Evolutionary conservation across 2,888 invertebrate genomes (phyloP).

Genomic region (Agrilus biguttatus): DNA sequence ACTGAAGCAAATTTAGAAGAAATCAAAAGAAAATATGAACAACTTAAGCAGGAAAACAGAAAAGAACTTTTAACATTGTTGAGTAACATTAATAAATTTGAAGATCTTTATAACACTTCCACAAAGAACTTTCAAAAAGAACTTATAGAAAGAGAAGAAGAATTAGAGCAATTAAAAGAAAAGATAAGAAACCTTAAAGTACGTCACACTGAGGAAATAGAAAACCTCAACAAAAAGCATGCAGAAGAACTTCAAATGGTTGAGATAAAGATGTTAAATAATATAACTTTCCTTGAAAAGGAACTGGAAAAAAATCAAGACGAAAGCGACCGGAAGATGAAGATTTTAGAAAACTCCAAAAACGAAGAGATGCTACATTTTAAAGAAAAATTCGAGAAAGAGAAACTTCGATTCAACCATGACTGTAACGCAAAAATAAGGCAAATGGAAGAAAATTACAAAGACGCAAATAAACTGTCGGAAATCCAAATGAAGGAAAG

Average conservation of each 20-base stretch:
- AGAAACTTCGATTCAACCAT: constrained; percentile 16
- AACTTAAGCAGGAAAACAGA: constrained; percentile 9
- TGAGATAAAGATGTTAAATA: constrained; percentile 23
- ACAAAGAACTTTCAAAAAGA: constrained; percentile 7
- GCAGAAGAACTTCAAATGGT: constrained; percentile 21
- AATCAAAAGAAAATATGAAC: constrained; percentile 9
- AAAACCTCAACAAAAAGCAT: constrained; percentile 16
- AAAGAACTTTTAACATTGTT: constrained; percentile 8
- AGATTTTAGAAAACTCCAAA: constrained; percentile 13
- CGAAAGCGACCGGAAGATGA: constrained; percentile 13
- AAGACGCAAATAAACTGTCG: constrained; percentile 25
- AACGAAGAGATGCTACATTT: constrained; percentile 15
- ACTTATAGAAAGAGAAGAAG: constrained; percentile 11
- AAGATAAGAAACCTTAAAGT: constrained; percentile 8
- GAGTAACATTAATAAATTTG: constrained; percentile 5
- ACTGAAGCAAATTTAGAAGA: constrained; percentile 7
- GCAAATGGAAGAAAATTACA: constrained; percentile 24
- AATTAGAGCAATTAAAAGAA: constrained; percentile 13
- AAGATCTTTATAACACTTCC: constrained; percentile 8
- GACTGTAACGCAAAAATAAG: constrained; percentile 24
- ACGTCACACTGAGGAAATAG: constrained; percentile 15
- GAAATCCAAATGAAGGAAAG: constrained; percentile 32
- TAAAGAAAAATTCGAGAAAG: constrained; percentile 20
- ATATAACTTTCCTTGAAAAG: constrained; percentile 19
- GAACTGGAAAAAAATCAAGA: constrained; percentile 18